Evolutionary conservation across 1,140 invertebrate genomes (phyloP), one percentile per base, ranked within the genome.

Genomic region (Thaumetopoea pityocampa): DNA sequence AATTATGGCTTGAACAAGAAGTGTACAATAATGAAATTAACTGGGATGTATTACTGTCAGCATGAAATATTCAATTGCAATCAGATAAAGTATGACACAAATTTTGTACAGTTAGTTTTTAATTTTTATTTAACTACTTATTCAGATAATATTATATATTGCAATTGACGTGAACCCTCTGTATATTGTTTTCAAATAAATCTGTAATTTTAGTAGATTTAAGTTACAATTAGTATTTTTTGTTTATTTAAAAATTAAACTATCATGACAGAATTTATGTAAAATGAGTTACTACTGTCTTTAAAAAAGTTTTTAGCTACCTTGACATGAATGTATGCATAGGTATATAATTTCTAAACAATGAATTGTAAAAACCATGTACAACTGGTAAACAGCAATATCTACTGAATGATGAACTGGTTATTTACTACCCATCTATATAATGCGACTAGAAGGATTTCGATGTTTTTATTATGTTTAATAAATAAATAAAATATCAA

Each of bases 1-100:
- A 98, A 68, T 73, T 94, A 5, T 99, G 98, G 98, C 85, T 99
- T 12, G 92, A 99, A 61, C 92, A 96, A 70, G 98, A 99, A 88
- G 98, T 99, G 2, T 98, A 96, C 80, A 92, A 95, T 63, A 92
- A 91, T 48, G 88, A 89, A 58, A 92, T 93, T 37, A 89, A 94
- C 67, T 94, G 93, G 93, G 92, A 94, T 67, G 77, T 83, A 43
- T 61, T 86, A 38, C 53, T 84, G 8, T 58, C 69, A 42, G 36
- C 61, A 56, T 71, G 27, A 69, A 65, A 42, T 55, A 17, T 20
- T 38, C 14, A 24, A 41, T 20, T 18, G 10, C 23, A 27, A n/a
- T 20, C 4, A 43, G 27, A n/a, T 20, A 30, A 16, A 47, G 20
- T 17, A 24, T 37, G 8, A 23, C 5, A 18, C 8, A 19, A 24